phyloP scores from a whole-genome alignment of 2,113 vertebrate species.

The Otocyon megalotis region DNA sequence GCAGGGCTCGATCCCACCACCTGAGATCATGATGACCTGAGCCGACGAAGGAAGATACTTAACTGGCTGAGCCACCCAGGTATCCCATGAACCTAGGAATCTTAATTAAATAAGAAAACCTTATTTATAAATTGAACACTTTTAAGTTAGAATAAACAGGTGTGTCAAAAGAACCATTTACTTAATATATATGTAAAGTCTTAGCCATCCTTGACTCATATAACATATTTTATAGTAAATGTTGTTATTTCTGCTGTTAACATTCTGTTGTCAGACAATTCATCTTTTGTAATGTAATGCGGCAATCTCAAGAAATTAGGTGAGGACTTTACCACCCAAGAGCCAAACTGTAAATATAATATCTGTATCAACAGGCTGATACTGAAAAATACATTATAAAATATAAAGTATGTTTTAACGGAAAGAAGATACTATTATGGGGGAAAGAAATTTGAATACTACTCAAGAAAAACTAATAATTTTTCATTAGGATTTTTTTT shows the following conservation, averaged over 20 bases:
- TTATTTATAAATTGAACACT: not conserved
- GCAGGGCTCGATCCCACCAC: too few species aligned
- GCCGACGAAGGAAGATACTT: too few species aligned
- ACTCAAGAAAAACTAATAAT: constrained; percentile 48
- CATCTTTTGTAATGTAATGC: not conserved
- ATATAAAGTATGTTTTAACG: constrained; percentile 31
- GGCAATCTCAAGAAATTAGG: not conserved
- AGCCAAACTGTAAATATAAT: constrained; percentile 28
- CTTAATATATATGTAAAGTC: not conserved
- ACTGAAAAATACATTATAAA: constrained; percentile 41
- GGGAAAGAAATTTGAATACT: not conserved
- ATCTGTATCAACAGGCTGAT: not conserved
- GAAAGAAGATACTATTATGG: not conserved
- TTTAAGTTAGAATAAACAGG: constrained; percentile 41
- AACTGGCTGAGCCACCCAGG: too few species aligned
- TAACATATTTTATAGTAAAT: constrained; percentile 1
- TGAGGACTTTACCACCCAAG: not conserved
- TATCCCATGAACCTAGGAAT: not conserved
- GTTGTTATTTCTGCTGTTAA: not conserved
- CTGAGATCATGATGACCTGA: too few species aligned
- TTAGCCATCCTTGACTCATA: not conserved
- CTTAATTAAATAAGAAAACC: constrained; percentile 27
- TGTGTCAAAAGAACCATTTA: not conserved
- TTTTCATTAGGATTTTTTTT: constrained; percentile 30
- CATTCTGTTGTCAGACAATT: not conserved